Base-by-base conservation (phyloP, 2,797 vertebrate species). In the Mycteria americana region DNA sequence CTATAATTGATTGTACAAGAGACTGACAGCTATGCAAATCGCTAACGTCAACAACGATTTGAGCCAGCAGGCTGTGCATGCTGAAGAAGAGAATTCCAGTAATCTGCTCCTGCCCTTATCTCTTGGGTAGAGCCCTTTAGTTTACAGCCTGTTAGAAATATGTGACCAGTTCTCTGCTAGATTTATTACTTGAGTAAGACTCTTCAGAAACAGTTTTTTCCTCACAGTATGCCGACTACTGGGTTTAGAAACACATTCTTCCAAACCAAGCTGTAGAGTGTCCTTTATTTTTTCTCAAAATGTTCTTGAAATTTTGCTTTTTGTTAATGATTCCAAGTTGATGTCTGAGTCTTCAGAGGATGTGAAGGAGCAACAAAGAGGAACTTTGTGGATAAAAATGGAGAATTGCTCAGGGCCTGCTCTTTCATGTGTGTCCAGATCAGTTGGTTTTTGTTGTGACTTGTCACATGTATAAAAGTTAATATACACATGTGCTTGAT, bases 41-140 rank as follows among this genome's bases (percentile, higher is more conserved):
- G 67, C 76, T 91, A n/a, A 53, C 76, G 88, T 95, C 91, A 95
- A 84, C 92, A 92, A 8, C 3, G 1, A 63, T 92, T 92, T 95
- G 57, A 86, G 65, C 85, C 73, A 85, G 51, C 37, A 51, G 86
- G 64, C 80, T 81, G 62, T 50, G 62, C 88, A 41, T 87, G 77
- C 70, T 80, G 93, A 89, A 84, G 93, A 91, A 33, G 94, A 94
- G 96, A 97, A 97, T 97, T 92, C 76, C 82, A 92, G 5, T 87
- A 27, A 95, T 97, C 94, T 93, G 67, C 37, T 59, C 59, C 75
- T 96, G 72, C 67, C 73, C 78, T 96, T 96, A 90, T 92, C 95
- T 60, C 88, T 83, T 50, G 88, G 53, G 76, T 68, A 93, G 82
- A 94, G 90, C 76, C 56, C 53, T 94, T 93, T 82, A 69, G 85